Conservation (phyloP, 2,888 invertebrate genomes). For the Tenthredo notha region DNA sequence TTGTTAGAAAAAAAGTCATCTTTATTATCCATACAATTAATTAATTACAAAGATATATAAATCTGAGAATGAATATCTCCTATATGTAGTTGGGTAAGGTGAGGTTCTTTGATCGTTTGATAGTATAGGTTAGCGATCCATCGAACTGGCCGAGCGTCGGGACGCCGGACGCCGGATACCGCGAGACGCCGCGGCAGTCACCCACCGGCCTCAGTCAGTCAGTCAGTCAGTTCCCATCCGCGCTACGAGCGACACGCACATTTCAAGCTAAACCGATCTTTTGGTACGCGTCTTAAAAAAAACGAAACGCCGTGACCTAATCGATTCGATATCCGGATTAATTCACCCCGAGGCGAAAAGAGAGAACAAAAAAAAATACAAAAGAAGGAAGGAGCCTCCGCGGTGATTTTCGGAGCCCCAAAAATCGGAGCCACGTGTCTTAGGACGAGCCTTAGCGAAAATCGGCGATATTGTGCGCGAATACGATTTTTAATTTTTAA, state of each 20-base stretch:
- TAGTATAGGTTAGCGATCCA: slow-evolving; percentile 20
- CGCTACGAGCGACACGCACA: slow-evolving; percentile 69
- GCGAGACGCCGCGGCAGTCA: slow-evolving; percentile 43
- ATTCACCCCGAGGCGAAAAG: slow-evolving; percentile 25
- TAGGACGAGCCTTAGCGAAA: background rate
- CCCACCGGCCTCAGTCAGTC: slow-evolving; percentile 33
- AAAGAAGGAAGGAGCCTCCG: background rate
- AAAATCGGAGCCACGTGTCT: slow-evolving; percentile 24
- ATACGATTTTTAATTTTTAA: background rate
- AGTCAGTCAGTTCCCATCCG: slow-evolving; percentile 71
- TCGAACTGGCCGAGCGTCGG: slow-evolving; percentile 36
- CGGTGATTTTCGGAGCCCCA: slow-evolving; percentile 1
- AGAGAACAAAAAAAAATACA: background rate
- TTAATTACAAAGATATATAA: background rate
- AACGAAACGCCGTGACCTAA: slow-evolving; percentile 24
- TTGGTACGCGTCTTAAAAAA: slow-evolving; percentile 15
- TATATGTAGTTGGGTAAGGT: background rate
- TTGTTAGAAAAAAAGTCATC: too few species aligned
- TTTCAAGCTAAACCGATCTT: slow-evolving; percentile 59
- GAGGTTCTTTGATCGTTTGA: background rate
- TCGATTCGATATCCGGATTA: slow-evolving; percentile 37
- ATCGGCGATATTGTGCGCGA: background rate
- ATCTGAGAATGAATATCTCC: background rate
- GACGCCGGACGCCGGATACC: slow-evolving; percentile 49
- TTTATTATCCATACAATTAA: background rate